These are phyloP conservation scores for Tineola bisselliella DNA, from an alignment of 2,888 invertebrate species.

Conservation along the genomic window DNA sequence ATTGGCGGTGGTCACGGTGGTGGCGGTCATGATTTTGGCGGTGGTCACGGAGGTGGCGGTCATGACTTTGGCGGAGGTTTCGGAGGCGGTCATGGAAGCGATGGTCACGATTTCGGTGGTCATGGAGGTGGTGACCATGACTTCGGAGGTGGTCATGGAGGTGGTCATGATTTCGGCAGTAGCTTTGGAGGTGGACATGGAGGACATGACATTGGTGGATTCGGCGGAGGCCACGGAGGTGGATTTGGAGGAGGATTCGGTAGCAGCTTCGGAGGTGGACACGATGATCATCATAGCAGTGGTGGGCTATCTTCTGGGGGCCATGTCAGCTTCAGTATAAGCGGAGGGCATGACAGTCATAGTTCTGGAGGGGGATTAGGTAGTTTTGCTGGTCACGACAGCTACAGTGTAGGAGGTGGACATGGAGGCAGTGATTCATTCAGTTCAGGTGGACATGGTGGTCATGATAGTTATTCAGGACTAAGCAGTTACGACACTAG, in stretches of 20 bases:
- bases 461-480: conserved; percentile 19
- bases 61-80: conserved; percentile 19
- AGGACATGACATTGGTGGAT: conserved; percentile 8
- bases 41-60: conserved; percentile 23
- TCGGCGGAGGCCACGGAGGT: conserved; percentile 18
- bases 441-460: conserved; percentile 19
- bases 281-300: conserved; percentile 11
- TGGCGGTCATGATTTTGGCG: conserved; percentile 21
- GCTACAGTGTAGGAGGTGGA: conserved; percentile 19
- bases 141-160: conserved; percentile 22
- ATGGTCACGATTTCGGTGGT: conserved; percentile 22
- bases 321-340: conserved; percentile 23
- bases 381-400: conserved; percentile 18
- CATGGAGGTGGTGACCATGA: conserved; percentile 21
- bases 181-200: conserved; percentile 21
- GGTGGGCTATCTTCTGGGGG: conserved; percentile 22
- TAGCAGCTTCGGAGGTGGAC: conserved; percentile 22
- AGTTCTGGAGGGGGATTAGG: conserved; percentile 14
- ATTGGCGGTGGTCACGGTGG: conserved; percentile 10
- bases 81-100: conserved; percentile 23
- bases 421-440: conserved; percentile 16
- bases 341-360: conserved; percentile 23
- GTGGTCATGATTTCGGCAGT: conserved; percentile 21
- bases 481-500: conserved; percentile 21
- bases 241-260: conserved; percentile 18